Percentiles rank a stretch among this genome's conserved stretches.
These are phyloP conservation scores for Scophthalmus maximus DNA, from an alignment of 2,113 vertebrate genomes.

Conservation along the genomic window DNA sequence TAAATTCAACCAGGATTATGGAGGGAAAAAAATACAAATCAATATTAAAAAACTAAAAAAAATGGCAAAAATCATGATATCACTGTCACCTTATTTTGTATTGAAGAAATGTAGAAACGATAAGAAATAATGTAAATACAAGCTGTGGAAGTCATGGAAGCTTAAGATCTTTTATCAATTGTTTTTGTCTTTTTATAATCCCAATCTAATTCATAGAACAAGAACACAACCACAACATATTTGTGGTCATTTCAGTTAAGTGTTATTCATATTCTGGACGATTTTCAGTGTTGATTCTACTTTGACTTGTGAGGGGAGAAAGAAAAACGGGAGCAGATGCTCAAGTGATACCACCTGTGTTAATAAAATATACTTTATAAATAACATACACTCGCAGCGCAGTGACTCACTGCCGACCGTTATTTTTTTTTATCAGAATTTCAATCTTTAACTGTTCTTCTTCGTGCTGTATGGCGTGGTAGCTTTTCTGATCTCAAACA, in stretches of 20 bases:
- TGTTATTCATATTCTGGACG: neutral
- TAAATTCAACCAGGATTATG: too few relatives aligned
- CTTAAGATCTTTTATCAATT: too few relatives aligned
- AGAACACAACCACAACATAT: too few relatives aligned
- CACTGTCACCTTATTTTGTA: too few relatives aligned
- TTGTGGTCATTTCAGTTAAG: too few relatives aligned
- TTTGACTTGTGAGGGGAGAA: neutral
- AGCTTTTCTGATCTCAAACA: neutral
- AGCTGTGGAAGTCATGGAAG: too few relatives aligned
- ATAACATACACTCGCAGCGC: neutral
- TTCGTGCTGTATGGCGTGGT: neutral
- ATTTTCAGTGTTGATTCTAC: neutral
- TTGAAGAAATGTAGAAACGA: neutral
- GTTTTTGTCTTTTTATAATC: too few relatives aligned
- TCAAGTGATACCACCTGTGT: neutral
- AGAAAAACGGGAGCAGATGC: neutral
- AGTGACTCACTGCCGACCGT: neutral
- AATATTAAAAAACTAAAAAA: neutral
- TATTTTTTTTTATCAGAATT: neutral
- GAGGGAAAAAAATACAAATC: neutral
- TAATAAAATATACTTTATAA: constrained; percentile 15
- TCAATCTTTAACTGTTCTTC: neutral
- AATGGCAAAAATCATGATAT: neutral
- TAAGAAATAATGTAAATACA: too few relatives aligned
- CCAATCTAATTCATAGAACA: too few relatives aligned